Base-by-base conservation (phyloP, 2,797 vertebrate species). In the Todus mexicanus region DNA sequence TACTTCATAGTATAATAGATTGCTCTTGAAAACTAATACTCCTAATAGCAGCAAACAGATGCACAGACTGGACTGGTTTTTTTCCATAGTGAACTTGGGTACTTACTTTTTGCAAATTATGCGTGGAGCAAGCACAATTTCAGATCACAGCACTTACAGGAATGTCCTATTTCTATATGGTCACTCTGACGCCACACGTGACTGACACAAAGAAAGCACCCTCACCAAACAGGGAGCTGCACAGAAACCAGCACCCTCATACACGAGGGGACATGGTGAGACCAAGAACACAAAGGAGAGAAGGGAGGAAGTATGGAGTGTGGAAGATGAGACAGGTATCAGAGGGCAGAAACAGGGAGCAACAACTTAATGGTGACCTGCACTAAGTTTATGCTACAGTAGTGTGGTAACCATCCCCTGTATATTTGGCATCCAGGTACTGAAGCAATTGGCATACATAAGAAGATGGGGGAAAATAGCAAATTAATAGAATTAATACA, bases 1-100 rank as follows among this genome's bases (percentile, higher is more conserved):
- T 66, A 90, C 86, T 96, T 90, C 75, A 93, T 27, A 15, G 23
- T 63, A 66, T 77, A 95, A 95, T 78, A 74, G 89, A 91, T 86
- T 92, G 70, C 87, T 91, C 87, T 95, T 93, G 66, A 93, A 91
- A 91, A 91, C 70, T 76, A 91, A 91, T 75, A 89, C 31, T 73
- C 59, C 64, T 94, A 92, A 94, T 22, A 91, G 82, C 79, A 92
- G 57, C 8, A 31, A 94, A 89, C 51, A 95, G 63, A 89, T 87
- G 69, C 33, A 71, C n/a, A 80, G 76, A 64, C 23, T 0, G 1
- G 47, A 27, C 53, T 90, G 22, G 40, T 89, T 85, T 53, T n/a
- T 56, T 91, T 61, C 79, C 64, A 25, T 53, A 45, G 3, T 26
- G 25, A 83, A 72, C 27, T 29, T 53, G 21, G 25, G 37, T 60